Evolutionary conservation across 2,113 vertebrate genomes (phyloP).

Genomic region (Chaetorhynchus papuensis): DNA sequence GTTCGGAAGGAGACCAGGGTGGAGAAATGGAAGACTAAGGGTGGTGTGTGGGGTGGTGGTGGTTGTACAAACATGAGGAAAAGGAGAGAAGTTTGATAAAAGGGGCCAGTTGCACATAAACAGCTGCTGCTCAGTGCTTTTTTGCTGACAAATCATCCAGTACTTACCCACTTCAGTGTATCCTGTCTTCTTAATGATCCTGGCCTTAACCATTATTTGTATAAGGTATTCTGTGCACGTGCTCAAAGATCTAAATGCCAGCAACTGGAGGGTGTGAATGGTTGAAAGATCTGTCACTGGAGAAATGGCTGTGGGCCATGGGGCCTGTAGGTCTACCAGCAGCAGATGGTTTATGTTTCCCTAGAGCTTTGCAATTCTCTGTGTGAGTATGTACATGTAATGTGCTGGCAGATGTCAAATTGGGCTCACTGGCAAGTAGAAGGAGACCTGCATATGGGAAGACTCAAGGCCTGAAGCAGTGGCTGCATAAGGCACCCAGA

Average conservation of each 20-base stretch:
- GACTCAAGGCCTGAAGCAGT: not conserved
- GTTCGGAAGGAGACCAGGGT: rapidly evolving
- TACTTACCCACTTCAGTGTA: not conserved
- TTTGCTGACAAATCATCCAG: not conserved
- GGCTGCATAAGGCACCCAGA: not conserved
- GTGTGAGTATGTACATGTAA: not conserved
- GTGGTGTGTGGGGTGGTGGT: not conserved
- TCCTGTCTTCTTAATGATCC: not conserved
- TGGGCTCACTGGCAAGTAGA: not conserved
- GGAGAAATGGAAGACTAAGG: not conserved
- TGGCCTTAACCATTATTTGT: not conserved
- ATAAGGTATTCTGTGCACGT: not conserved
- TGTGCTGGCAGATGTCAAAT: not conserved
- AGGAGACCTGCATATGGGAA: not conserved
- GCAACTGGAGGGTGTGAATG: not conserved
- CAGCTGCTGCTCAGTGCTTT: not conserved
- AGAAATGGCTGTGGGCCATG: not conserved
- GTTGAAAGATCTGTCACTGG: not conserved
- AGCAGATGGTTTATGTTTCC: not conserved
- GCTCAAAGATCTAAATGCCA: not conserved
- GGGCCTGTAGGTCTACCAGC: rapidly evolving
- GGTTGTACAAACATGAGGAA: not conserved
- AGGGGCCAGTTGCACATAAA: not conserved
- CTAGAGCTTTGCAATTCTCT: not conserved
- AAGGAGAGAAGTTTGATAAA: not conserved